Conservation (phyloP, 2,888 invertebrate species). For the Mongoloraphidia duomilia region DNA sequence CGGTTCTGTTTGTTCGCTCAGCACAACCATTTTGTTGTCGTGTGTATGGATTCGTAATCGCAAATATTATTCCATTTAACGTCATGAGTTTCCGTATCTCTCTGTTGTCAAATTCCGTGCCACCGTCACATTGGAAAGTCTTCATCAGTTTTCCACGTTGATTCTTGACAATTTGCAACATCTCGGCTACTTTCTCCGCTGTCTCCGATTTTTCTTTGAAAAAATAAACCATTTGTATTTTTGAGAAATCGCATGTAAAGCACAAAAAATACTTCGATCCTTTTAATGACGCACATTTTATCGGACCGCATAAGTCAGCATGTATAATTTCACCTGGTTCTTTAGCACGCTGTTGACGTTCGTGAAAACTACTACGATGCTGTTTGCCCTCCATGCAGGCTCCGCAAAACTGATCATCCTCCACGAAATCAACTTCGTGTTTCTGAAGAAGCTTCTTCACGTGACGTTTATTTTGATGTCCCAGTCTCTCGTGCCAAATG, state of each 20-base stretch:
- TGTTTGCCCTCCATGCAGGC: constrained; percentile 15
- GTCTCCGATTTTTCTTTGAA: too few relatives aligned
- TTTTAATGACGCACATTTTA: not conserved
- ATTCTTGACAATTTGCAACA: too few relatives aligned
- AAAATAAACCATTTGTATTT: too few relatives aligned
- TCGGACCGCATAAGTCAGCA: not conserved
- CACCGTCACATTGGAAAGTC: constrained; percentile 2
- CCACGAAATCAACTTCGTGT: constrained; percentile 8
- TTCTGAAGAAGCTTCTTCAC: constrained; percentile 10
- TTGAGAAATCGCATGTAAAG: too few relatives aligned
- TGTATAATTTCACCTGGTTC: not conserved
- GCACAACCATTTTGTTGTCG: constrained; percentile 6
- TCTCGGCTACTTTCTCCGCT: too few relatives aligned
- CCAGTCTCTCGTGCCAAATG: constrained; percentile 12
- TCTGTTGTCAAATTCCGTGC: constrained; percentile 3
- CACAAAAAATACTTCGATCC: not conserved
- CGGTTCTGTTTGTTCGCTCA: constrained; percentile 6
- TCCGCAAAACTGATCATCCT: constrained; percentile 10
- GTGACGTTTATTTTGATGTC: constrained; percentile 13
- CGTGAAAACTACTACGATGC: constrained; percentile 11
- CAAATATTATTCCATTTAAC: not conserved
- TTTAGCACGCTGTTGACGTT: not conserved
- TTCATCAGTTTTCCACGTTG: too few relatives aligned
- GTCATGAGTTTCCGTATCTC: too few relatives aligned
- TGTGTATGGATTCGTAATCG: not conserved